These are phyloP conservation scores for Operophtera brumata DNA, from an alignment of 2,888 invertebrate species.

Conservation along the genomic window DNA sequence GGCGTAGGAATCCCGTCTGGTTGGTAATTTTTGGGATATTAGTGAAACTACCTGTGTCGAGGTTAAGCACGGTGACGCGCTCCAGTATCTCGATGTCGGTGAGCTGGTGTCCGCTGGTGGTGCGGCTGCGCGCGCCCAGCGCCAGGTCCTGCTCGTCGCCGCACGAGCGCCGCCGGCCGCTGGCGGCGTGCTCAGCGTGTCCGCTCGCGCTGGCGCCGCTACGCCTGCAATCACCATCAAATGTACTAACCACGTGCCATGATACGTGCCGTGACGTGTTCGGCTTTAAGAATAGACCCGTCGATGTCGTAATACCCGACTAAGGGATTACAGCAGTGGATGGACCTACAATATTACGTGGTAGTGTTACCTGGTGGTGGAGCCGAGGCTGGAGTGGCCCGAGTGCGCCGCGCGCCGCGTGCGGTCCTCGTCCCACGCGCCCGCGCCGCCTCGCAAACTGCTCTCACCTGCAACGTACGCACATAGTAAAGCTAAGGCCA, in stretches of 20 bases:
- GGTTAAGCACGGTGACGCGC: conserved; percentile 91
- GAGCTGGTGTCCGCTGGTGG: conserved; percentile 92
- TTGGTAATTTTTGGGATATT: too few relatives aligned
- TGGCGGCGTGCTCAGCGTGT: conserved; percentile 48
- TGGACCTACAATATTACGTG: too few relatives aligned
- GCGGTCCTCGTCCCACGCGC: conserved; percentile 76
- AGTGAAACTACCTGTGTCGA: conserved; percentile 81
- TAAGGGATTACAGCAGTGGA: too few relatives aligned
- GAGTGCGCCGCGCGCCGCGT: conserved; percentile 46
- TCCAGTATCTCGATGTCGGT: conserved; percentile 96
- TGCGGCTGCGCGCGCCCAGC: conserved; percentile 85
- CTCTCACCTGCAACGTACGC: conserved; percentile 81
- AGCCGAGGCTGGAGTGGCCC: conserved; percentile 59
- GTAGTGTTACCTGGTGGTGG: conserved; percentile 48
- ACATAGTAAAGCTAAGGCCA: too few relatives aligned
- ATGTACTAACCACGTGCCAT: too few relatives aligned
- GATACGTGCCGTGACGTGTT: too few relatives aligned
- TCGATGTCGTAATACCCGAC: too few relatives aligned
- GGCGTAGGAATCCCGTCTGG: too few relatives aligned
- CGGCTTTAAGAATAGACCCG: too few relatives aligned
- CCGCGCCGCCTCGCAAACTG: conserved; percentile 77
- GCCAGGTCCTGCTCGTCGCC: conserved; percentile 89
- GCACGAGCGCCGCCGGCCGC: conserved; percentile 88
- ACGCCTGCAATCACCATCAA: conserved; percentile 32
- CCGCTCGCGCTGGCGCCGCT: conserved; percentile 42